Percentiles rank a stretch among this genome's conserved stretches.
Evolutionary conservation across 2,888 invertebrate genomes (phyloP).

Genomic region (Stenodema calcarata): DNA sequence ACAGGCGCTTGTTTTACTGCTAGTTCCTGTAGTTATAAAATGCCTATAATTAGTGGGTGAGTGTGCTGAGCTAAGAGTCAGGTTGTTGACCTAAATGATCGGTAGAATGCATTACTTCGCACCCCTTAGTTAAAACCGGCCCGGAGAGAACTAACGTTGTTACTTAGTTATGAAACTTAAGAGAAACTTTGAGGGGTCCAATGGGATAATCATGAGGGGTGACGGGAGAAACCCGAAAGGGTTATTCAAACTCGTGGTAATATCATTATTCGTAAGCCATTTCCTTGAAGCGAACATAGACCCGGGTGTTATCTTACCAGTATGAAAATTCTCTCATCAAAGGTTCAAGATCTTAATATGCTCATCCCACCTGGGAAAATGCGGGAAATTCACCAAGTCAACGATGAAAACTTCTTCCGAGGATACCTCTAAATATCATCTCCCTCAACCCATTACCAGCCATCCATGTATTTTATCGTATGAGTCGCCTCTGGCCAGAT

Average conservation of each 20-base stretch:
- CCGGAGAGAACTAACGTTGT: neutral
- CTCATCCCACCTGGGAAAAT: too few species aligned
- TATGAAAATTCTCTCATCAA: too few species aligned
- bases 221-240: neutral
- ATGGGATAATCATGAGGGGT: conserved; percentile 6
- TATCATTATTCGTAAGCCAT: neutral
- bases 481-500: too few species aligned
- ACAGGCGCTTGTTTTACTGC: neutral
- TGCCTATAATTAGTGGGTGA: neutral
- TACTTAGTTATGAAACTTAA: neutral
- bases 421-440: too few species aligned
- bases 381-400: too few species aligned
- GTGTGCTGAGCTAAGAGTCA: neutral
- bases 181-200: neutral
- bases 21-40: neutral
- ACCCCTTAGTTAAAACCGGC: neutral
- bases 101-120: conserved; percentile 11
- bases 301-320: too few species aligned
- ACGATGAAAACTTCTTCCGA: too few species aligned
- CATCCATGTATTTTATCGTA: too few species aligned
- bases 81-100: conserved; percentile 14
- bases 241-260: neutral
- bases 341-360: too few species aligned
- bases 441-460: too few species aligned
- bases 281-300: too few species aligned